A percentile compares a stretch with the other conserved stretches of the same genome.
These are phyloP conservation scores for Camponotus pennsylvanicus DNA, from an alignment of 1,140 invertebrate genomes.

Conservation along the genomic window DNA sequence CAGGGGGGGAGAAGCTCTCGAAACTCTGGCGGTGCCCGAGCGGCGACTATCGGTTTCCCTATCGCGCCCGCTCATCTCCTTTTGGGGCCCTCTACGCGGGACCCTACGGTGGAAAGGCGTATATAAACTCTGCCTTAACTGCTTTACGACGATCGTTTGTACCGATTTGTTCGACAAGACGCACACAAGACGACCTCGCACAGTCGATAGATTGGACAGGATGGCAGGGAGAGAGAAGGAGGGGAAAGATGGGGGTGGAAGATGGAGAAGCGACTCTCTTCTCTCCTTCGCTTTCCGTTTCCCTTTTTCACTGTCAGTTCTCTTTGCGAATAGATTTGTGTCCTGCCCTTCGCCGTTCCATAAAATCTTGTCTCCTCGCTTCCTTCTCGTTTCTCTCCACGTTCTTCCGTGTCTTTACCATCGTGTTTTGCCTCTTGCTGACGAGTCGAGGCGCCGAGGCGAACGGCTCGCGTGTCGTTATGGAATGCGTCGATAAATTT, in stretches of 20 bases:
- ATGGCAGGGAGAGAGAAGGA: not conserved
- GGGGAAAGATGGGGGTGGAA: slow-evolving; percentile 5
- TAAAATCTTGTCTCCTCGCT: slow-evolving; percentile 54
- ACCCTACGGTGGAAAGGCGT: slow-evolving; percentile 77
- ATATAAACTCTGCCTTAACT: slow-evolving; percentile 85
- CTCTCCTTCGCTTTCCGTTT: slow-evolving; percentile 14
- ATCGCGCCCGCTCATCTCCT: slow-evolving; percentile 83
- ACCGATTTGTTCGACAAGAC: slow-evolving; percentile 86
- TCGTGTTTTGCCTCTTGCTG: slow-evolving; percentile 21
- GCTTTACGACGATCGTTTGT: slow-evolving; percentile 87
- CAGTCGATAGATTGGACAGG: slow-evolving; percentile 25
- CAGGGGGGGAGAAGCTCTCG: slow-evolving; percentile 63
- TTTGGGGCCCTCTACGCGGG: slow-evolving; percentile 74
- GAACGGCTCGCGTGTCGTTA: slow-evolving; percentile 43
- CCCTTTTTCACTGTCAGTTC: slow-evolving; percentile 32
- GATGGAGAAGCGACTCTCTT: slow-evolving; percentile 37
- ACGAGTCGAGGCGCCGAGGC: slow-evolving; percentile 13
- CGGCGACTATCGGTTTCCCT: slow-evolving; percentile 84
- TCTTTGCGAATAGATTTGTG: slow-evolving; percentile 59
- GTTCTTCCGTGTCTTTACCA: slow-evolving; percentile 11
- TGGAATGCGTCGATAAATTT: slow-evolving; percentile 54
- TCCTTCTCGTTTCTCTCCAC: slow-evolving; percentile 17
- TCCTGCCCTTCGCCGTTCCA: slow-evolving; percentile 53
- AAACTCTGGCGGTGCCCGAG: slow-evolving; percentile 56
- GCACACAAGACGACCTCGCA: slow-evolving; percentile 21